Percentiles rank a stretch among this genome's conserved stretches.
phyloP scores from a whole-genome alignment of 1,140 invertebrate genomes.

The Ostrea denselamellosa region DNA sequence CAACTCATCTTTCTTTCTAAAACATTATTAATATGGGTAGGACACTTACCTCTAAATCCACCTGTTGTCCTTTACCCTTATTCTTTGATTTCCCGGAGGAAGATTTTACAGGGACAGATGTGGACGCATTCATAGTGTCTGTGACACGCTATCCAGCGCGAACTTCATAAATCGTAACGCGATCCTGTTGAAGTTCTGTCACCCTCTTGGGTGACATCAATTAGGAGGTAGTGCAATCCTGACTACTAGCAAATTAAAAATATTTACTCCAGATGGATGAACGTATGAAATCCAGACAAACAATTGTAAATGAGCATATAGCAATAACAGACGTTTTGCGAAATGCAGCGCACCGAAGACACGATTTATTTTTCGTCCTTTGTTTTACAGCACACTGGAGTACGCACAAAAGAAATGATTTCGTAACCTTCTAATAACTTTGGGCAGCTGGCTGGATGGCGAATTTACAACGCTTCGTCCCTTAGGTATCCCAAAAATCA shows the following conservation, averaged over 20 bases:
- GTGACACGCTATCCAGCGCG: background rate
- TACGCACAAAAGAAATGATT: background rate
- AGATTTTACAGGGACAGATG: background rate
- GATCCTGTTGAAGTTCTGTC: background rate
- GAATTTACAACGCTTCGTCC: background rate
- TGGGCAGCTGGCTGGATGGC: background rate
- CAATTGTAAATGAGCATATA: background rate
- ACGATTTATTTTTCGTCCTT: background rate
- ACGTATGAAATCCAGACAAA: background rate
- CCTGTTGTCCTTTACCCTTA: background rate
- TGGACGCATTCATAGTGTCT: background rate
- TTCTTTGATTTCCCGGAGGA: conserved; percentile 20
- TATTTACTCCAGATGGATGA: background rate
- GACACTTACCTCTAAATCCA: background rate
- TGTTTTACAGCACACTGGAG: background rate
- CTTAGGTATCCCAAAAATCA: background rate
- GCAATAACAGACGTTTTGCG: background rate
- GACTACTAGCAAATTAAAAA: conserved; percentile 11
- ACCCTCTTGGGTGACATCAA: conserved; percentile 17
- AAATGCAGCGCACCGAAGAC: background rate
- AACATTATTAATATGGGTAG: no score
- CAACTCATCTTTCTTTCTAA: no score
- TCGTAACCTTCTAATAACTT: background rate
- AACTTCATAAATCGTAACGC: background rate
- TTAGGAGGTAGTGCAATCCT: background rate